Evolutionary conservation across 2,888 invertebrate genomes (phyloP).

Genomic region (Eupelmus urozonus): DNA sequence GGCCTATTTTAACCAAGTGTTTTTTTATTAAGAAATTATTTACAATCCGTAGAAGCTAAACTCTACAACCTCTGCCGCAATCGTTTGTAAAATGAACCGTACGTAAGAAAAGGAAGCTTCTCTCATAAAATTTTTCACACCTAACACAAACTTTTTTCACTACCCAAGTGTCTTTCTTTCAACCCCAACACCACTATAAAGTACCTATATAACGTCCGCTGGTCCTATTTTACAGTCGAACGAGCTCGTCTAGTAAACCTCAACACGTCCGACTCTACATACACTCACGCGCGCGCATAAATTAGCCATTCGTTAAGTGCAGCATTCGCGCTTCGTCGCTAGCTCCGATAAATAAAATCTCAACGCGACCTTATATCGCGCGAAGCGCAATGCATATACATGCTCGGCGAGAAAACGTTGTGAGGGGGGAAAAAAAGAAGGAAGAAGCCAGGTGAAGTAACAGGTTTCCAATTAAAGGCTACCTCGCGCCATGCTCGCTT

Average conservation of each 20-base stretch:
- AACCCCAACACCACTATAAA: too few relatives aligned
- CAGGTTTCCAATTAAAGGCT: slow-evolving; percentile 56
- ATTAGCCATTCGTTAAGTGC: slow-evolving; percentile 4
- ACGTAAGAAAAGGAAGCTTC: too few relatives aligned
- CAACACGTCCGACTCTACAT: background rate
- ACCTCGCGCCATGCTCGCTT: slow-evolving; percentile 17
- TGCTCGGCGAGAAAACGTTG: background rate
- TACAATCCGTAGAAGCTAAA: too few relatives aligned
- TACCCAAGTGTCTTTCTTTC: too few relatives aligned
- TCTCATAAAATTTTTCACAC: too few relatives aligned
- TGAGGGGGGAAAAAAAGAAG: background rate
- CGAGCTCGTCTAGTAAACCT: background rate
- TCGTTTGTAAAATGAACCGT: too few relatives aligned
- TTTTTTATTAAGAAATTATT: too few relatives aligned
- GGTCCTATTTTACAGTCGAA: slow-evolving; percentile 8
- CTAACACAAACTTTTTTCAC: too few relatives aligned
- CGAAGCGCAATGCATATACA: background rate
- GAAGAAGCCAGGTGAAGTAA: slow-evolving; percentile 32
- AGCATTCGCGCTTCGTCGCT: background rate
- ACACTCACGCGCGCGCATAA: slow-evolving; percentile 3
- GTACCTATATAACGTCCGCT: slow-evolving; percentile 7
- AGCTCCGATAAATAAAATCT: slow-evolving; percentile 5
- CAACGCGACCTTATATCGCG: slow-evolving; percentile 26
- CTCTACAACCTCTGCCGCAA: too few relatives aligned
- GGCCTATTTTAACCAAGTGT: too few relatives aligned